Conservation (phyloP, 2,113 vertebrate species). For the Ctenomys sociabilis region DNA sequence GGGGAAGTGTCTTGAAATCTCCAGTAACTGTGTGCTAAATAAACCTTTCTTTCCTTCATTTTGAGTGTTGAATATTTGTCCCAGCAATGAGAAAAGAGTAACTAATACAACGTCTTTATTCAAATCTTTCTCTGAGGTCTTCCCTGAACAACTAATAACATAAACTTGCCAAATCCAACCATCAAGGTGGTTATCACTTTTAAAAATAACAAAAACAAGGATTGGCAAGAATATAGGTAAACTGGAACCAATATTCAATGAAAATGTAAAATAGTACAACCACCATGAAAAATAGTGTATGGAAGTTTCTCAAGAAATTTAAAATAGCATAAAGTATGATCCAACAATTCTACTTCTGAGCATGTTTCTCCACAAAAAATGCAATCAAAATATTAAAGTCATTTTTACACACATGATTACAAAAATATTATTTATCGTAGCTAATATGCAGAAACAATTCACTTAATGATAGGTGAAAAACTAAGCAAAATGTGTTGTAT, state of each 20-base stretch:
- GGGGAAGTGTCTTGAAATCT: no score
- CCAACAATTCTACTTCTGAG: not conserved
- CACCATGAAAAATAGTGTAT: not conserved
- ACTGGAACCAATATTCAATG: not conserved
- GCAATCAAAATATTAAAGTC: not conserved
- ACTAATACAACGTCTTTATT: not conserved
- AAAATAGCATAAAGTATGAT: not conserved
- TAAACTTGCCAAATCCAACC: not conserved
- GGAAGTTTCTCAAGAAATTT: not conserved
- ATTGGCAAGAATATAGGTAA: not conserved
- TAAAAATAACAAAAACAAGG: not conserved
- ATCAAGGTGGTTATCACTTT: not conserved
- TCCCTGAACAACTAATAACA: not conserved
- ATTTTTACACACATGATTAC: not conserved
- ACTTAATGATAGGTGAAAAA: not conserved
- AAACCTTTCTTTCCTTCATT: no score
- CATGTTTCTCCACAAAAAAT: not conserved
- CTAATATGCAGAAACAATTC: not conserved
- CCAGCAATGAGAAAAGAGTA: no score
- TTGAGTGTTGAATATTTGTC: no score
- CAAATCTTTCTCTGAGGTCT: not conserved
- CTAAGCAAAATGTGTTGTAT: not conserved
- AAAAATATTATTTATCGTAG: not conserved
- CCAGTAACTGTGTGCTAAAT: no score
- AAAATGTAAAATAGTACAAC: not conserved